Evolutionary conservation across 35 echinoderm and acorn worm genomes (phyloP).

Genomic region (Amphiura filiformis): DNA sequence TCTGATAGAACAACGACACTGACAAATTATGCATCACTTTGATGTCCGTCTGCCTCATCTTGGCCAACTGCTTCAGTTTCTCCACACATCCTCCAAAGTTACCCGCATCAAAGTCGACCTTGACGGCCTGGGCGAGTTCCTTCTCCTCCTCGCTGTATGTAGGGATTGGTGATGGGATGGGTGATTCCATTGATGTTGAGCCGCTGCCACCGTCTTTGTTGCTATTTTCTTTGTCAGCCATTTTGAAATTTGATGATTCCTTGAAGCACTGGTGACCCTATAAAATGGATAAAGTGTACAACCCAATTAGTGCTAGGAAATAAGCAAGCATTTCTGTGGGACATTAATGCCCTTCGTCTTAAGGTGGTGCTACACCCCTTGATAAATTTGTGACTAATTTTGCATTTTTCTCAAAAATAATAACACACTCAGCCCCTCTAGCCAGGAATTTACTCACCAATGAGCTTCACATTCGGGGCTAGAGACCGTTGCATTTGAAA

Average conservation of each 20-base stretch:
- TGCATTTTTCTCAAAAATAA: too few species aligned
- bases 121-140: conserved; percentile 54
- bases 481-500: too few species aligned
- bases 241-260: conserved; percentile 19
- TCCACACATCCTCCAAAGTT: conserved; percentile 71
- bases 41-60: conserved; percentile 49
- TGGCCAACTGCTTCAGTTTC: conserved; percentile 58
- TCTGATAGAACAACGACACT: conserved; percentile 78
- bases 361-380: too few species aligned
- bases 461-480: too few species aligned
- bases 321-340: too few species aligned
- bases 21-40: conserved; percentile 88
- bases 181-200: conserved; percentile 30
- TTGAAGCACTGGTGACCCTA: too few species aligned
- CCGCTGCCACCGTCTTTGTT: conserved; percentile 26
- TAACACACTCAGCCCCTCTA: too few species aligned
- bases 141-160: conserved; percentile 70
- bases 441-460: too few species aligned
- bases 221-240: conserved; percentile 82
- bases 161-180: conserved; percentile 28
- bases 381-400: too few species aligned
- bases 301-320: too few species aligned
- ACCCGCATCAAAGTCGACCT: conserved; percentile 78
- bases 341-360: too few species aligned
- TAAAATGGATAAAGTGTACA: too few species aligned